Conservation (phyloP, 2,113 vertebrate species). For the Chionodraco myersi region DNA sequence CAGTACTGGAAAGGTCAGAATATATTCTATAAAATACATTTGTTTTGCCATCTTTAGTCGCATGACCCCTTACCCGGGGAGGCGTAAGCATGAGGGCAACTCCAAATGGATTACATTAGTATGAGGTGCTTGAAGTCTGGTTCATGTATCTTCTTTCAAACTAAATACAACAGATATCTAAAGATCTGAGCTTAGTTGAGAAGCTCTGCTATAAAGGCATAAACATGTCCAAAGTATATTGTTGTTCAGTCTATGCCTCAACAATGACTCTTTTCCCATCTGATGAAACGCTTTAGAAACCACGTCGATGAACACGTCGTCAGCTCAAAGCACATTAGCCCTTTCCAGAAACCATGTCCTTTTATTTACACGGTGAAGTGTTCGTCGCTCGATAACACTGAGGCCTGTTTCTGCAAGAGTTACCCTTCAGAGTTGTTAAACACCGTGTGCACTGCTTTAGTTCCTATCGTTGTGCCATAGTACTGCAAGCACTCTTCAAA, state of each 20-base stretch:
- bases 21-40: neutral
- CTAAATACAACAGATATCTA: slow-evolving; percentile 12
- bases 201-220: neutral
- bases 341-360: slow-evolving; percentile 14
- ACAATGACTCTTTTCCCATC: neutral
- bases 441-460: neutral
- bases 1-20: no score
- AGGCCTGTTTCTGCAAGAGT: neutral
- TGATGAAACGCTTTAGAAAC: neutral
- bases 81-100: neutral
- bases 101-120: slow-evolving; percentile 7
- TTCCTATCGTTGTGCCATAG: neutral
- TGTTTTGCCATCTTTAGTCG: neutral
- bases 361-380: slow-evolving; percentile 3
- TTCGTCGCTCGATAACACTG: neutral
- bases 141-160: slow-evolving; percentile 1
- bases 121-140: slow-evolving; percentile 27
- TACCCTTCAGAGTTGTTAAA: neutral
- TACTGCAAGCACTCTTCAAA: neutral
- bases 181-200: neutral
- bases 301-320: slow-evolving; percentile 13
- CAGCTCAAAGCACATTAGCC: slow-evolving; percentile 14
- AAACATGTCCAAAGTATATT: neutral
- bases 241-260: neutral
- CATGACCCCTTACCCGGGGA: neutral